Evolutionary conservation across 2,888 invertebrate genomes (phyloP), one percentile per base, ranked within the genome.

Genomic region (Eilema depressum): DNA sequence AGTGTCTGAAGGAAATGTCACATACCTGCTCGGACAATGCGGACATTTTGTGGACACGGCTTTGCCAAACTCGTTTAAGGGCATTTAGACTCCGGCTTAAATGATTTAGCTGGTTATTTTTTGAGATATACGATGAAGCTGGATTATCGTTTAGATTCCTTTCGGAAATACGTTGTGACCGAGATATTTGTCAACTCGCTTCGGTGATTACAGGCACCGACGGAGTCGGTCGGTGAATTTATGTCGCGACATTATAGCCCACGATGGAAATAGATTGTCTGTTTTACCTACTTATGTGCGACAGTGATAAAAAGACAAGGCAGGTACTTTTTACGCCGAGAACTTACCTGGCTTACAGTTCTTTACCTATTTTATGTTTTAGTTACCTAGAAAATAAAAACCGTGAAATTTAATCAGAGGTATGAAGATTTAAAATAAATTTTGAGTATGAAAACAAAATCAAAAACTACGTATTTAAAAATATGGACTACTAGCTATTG

Each of bases 1-100:
- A 95, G 91, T 93, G 94, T 95, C 95, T 91, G 91, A 87, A 92
- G 92, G 91, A 90, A 92, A 92, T 89, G 92, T 91, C 92, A 91
- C 91, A 92, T 94, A 93, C 93, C 92, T 91, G 90, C 84, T 88
- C 87, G 92, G 92, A 91, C 91, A 90, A 88, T 88, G 89, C 85
- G 87, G 88, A 88, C 86, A 84, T 86, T 88, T 87, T 85, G 90
- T 88, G 89, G 87, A 86, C 87, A 85, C 76, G 83, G 86, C 84
- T 86, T 85, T 81, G 76, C 79, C 80, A 83, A 81, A 83, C 83
- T 80, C 83, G 80, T 86, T 84, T 79, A 68, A n/a, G 53, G 64
- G 59, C 70, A 75, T 81, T 80, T 75, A 73, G 78, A 81, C 81
- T 80, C 70, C 73, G 66, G 77, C 73, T 79, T 78, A 77, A 82